Percentiles rank a stretch among this genome's conserved stretches.
Conservation (phyloP, 2,113 vertebrate genomes). For the Clarias batrachus region DNA sequence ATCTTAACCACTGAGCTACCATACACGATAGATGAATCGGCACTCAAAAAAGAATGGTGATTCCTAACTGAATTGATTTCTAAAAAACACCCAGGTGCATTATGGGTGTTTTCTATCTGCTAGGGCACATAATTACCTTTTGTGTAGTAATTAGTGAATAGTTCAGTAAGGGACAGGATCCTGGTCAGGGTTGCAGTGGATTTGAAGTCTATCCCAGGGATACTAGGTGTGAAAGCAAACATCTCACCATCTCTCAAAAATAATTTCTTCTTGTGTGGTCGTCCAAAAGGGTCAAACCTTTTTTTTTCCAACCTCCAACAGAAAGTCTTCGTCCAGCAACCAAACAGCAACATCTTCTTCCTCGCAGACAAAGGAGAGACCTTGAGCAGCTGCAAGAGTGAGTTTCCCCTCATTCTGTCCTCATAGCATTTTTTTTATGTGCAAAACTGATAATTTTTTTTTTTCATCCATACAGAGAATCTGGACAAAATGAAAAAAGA, state of each 20-base stretch:
- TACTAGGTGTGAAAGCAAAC: background rate
- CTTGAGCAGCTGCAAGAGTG: constrained; percentile 84
- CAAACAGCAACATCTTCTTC: constrained; percentile 94
- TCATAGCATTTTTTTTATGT: background rate
- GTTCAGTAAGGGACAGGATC: background rate
- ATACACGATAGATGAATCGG: too few relatives aligned
- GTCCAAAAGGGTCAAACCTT: background rate
- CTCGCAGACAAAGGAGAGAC: constrained; percentile 80
- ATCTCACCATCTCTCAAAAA: background rate
- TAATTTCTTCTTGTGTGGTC: background rate
- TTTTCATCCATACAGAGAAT: constrained; percentile 69
- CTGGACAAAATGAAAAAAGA: constrained; percentile 85
- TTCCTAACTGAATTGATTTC: too few relatives aligned
- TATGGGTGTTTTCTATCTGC: background rate
- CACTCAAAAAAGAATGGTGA: too few relatives aligned
- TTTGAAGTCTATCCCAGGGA: background rate
- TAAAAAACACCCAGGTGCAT: background rate
- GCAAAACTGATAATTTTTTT: background rate
- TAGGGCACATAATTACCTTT: background rate
- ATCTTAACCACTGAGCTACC: too few relatives aligned
- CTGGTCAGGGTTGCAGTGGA: background rate
- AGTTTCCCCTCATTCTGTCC: constrained; percentile 53
- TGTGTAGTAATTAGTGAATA: background rate
- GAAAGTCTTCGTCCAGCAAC: constrained; percentile 91
- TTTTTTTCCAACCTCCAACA: constrained; percentile 53